Evolutionary conservation across 2,113 vertebrate genomes (phyloP).

Genomic region (Arothron firmamentum): DNA sequence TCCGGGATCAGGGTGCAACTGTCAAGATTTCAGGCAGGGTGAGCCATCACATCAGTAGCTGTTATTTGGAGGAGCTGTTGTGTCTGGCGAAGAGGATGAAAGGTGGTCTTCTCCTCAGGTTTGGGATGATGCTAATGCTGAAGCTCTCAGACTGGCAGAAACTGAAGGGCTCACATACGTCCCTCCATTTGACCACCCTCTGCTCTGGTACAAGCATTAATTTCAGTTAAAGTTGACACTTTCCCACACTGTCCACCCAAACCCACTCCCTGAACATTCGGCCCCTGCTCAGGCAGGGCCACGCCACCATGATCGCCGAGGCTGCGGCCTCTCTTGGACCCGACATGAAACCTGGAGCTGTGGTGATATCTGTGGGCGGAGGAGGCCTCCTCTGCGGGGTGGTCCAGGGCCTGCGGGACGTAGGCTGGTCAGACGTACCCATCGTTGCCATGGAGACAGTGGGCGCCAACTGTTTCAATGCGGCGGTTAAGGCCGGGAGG

Average conservation of each 20-base stretch:
- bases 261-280: not conserved
- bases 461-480: conserved; percentile 77
- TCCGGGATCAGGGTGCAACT: conserved; percentile 69
- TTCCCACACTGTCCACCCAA: not conserved
- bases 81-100: too few species aligned
- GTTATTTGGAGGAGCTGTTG: too few species aligned
- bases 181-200: conserved; percentile 76
- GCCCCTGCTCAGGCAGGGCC: conserved; percentile 68
- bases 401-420: conserved; percentile 70
- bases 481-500: conserved; percentile 66
- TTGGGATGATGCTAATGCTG: conserved; percentile 77
- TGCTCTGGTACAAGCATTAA: conserved; percentile 70
- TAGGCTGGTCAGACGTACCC: conserved; percentile 74
- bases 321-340: conserved; percentile 59
- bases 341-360: conserved; percentile 68
- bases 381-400: conserved; percentile 81
- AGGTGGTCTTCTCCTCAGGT: conserved; percentile 53
- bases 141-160: conserved; percentile 68
- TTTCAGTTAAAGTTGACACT: not conserved
- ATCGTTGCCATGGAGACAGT: conserved; percentile 76
- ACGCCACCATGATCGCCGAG: conserved; percentile 71
- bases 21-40: conserved; percentile 74
- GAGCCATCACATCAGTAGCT: not conserved
- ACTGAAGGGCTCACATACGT: conserved; percentile 67
- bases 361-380: conserved; percentile 76